These are phyloP conservation scores for Calameuta pallipes DNA, from an alignment of 2,888 invertebrate genomes.

Conservation along the genomic window DNA sequence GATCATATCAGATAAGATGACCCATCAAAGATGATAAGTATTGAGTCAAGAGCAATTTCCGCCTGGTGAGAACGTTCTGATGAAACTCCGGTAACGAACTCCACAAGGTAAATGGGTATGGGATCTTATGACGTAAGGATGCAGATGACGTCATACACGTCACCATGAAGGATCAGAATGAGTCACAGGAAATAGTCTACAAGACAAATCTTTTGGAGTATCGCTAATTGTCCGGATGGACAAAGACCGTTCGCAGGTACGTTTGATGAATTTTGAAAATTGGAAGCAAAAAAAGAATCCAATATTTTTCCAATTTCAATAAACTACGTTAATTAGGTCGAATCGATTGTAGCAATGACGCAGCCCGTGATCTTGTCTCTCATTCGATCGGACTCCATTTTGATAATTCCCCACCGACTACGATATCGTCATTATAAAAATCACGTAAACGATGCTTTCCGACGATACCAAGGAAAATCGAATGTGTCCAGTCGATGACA, in stretches of 20 bases:
- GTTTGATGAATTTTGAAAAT: not conserved
- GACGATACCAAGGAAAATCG: slow-evolving; percentile 28
- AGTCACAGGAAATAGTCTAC: not conserved
- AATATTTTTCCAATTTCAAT: not conserved
- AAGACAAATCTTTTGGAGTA: not conserved
- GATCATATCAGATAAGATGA: not conserved
- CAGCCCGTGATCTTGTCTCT: not conserved
- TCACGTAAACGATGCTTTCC: slow-evolving; percentile 33
- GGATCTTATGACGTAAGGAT: not conserved
- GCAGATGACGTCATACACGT: not conserved
- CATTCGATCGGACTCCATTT: not conserved
- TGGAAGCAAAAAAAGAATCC: not conserved
- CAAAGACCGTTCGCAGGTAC: not conserved
- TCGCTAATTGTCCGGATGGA: not conserved
- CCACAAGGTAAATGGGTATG: too few species aligned
- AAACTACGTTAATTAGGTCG: slow-evolving; percentile 28
- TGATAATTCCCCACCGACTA: slow-evolving; percentile 33
- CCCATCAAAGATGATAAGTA: not conserved
- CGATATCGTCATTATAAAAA: slow-evolving; percentile 40
- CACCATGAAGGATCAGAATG: not conserved
- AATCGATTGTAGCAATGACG: slow-evolving; percentile 5
- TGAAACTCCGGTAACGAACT: not conserved
- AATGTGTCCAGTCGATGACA: slow-evolving; percentile 51
- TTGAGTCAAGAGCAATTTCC: not conserved
- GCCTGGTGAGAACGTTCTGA: not conserved